Percentiles rank a stretch among this genome's conserved stretches.
Evolutionary conservation across 1,140 invertebrate genomes (phyloP).

Genomic region (Lordiphosa stackelbergi): DNA sequence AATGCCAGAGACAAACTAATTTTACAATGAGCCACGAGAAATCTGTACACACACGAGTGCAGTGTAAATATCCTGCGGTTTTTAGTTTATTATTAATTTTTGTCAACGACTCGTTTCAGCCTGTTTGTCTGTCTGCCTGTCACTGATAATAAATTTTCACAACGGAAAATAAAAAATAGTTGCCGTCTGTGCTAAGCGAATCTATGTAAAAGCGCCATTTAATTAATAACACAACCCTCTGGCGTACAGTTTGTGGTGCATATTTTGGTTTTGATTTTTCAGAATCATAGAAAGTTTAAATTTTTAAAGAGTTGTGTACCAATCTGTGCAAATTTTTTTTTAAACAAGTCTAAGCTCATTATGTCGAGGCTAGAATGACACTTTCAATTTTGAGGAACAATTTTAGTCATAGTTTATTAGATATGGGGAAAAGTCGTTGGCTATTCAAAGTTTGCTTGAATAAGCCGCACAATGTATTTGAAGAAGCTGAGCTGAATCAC

Average conservation of each 20-base stretch:
- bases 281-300: slow-evolving; percentile 1
- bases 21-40: slow-evolving; percentile 44
- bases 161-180: slow-evolving; percentile 6
- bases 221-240: slow-evolving; percentile 52
- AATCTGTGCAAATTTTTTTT: neutral
- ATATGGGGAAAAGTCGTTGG: too few relatives aligned
- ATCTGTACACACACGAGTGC: slow-evolving; percentile 34
- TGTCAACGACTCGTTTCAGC: slow-evolving; percentile 46
- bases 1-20: slow-evolving; percentile 45
- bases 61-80: slow-evolving; percentile 70
- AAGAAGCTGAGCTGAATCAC: too few relatives aligned
- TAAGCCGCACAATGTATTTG: too few relatives aligned
- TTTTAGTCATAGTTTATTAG: too few relatives aligned
- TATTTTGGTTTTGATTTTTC: slow-evolving; percentile 33
- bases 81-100: slow-evolving; percentile 75
- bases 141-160: slow-evolving; percentile 66
- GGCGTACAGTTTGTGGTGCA: slow-evolving; percentile 18
- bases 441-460: too few relatives aligned
- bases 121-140: slow-evolving; percentile 48
- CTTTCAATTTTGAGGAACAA: too few relatives aligned
- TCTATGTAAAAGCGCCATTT: slow-evolving; percentile 56
- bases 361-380: too few relatives aligned
- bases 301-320: slow-evolving; percentile 1
- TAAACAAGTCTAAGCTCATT: neutral
- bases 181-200: slow-evolving; percentile 31